phyloP scores from a whole-genome alignment of 2,113 vertebrate species.

The Diadophis punctatus region DNA sequence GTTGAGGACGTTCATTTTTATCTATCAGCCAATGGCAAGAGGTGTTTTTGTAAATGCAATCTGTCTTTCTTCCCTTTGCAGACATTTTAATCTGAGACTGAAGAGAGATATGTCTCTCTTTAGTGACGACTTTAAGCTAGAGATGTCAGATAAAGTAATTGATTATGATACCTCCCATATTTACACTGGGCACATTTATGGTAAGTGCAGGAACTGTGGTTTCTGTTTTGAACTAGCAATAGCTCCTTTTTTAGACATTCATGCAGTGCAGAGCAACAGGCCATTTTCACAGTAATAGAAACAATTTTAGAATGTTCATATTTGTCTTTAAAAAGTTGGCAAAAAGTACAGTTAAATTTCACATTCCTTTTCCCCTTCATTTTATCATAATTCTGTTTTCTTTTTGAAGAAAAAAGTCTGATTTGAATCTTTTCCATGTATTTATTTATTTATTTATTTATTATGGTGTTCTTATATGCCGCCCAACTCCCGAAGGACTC shows the following conservation, averaged over 20 bases:
- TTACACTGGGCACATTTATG: slow-evolving; percentile 92
- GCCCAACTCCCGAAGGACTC: no score
- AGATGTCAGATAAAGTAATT: slow-evolving; percentile 78
- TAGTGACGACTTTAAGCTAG: slow-evolving; percentile 85
- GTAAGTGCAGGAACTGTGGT: slow-evolving; percentile 70
- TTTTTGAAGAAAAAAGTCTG: neutral
- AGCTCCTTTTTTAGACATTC: neutral
- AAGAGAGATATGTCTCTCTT: slow-evolving; percentile 89
- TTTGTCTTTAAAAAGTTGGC: neutral
- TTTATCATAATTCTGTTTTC: neutral
- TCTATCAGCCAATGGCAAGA: neutral
- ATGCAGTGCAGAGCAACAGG: neutral
- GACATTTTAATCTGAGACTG: slow-evolving; percentile 93
- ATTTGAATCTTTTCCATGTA: neutral
- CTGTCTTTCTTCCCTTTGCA: slow-evolving; percentile 54
- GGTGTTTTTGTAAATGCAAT: slow-evolving; percentile 11
- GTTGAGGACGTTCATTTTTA: neutral
- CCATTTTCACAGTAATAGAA: neutral
- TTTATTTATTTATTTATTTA: no score
- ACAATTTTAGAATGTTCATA: neutral
- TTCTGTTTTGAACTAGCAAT: neutral
- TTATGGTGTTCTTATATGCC: no score
- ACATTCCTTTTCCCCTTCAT: neutral
- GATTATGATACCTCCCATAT: slow-evolving; percentile 93
- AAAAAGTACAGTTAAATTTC: neutral